Percentiles rank a stretch among this genome's conserved stretches.
These are phyloP conservation scores for Triplophysa rosa DNA, from an alignment of 2,113 vertebrate species.

Conservation along the genomic window DNA sequence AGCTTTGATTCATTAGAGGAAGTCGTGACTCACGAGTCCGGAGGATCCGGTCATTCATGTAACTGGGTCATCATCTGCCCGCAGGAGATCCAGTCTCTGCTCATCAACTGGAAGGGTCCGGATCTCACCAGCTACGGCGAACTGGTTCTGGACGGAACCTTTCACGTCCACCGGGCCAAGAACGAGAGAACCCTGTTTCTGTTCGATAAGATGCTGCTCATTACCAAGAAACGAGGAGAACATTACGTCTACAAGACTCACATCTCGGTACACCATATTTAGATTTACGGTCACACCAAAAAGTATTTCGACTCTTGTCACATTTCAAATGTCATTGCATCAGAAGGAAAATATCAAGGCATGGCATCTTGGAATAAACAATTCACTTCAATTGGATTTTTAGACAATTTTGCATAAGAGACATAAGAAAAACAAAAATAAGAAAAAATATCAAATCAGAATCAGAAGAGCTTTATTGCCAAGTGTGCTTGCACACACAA, in stretches of 20 bases:
- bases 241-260: constrained; percentile 91
- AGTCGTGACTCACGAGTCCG: neutral
- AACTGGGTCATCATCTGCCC: neutral
- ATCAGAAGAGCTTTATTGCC: no score
- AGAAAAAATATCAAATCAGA: no score
- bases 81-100: constrained; percentile 93
- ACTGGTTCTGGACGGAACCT: constrained; percentile 92
- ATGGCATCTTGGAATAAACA: no score
- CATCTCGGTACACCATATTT: constrained; percentile 78
- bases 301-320: no score
- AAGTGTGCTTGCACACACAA: no score
- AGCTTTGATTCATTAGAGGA: neutral
- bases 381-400: no score
- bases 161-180: constrained; percentile 87
- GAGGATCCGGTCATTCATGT: constrained; percentile 13
- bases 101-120: constrained; percentile 94
- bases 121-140: constrained; percentile 92
- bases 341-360: no score
- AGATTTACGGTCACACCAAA: neutral
- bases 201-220: constrained; percentile 88
- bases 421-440: no score
- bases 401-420: no score
- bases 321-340: no score
- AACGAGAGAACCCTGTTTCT: constrained; percentile 92
- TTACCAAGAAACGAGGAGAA: constrained; percentile 92